Evolutionary conservation across 30 jellyfish, hydroid and myxozoan species (phyloP).

Genomic region (Euphysa ruthae): DNA sequence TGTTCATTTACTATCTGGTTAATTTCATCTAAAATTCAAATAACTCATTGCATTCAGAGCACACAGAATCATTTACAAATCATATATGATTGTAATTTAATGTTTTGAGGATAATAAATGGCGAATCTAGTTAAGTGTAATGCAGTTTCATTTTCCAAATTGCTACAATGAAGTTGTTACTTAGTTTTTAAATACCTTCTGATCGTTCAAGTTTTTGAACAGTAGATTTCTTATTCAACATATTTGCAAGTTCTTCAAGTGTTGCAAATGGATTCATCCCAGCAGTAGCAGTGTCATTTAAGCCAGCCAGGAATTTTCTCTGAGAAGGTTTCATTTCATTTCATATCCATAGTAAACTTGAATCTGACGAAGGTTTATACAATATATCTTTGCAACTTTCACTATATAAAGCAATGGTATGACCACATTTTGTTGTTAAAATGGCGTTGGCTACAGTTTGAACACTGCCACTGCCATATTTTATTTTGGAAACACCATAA

Average conservation of each 20-base stretch:
- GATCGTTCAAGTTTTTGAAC: background rate
- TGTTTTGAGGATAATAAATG: background rate
- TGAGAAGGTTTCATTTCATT: too few species aligned
- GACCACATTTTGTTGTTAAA: background rate
- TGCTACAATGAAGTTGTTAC: background rate
- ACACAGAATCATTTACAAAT: background rate
- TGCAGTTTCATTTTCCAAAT: background rate
- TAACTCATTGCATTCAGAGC: constrained; percentile 5
- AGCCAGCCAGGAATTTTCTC: background rate
- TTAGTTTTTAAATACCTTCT: background rate
- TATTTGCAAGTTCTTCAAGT: background rate
- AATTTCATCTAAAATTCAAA: too few species aligned
- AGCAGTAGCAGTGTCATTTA: background rate
- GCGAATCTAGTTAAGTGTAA: background rate
- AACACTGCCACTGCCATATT: background rate
- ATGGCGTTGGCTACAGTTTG: background rate
- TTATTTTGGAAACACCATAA: background rate
- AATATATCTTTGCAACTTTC: background rate
- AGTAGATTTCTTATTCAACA: background rate
- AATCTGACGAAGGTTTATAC: background rate
- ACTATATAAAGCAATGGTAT: constrained; percentile 1
- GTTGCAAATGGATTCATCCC: background rate
- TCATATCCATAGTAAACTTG: too few species aligned
- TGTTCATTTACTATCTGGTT: background rate
- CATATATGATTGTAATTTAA: background rate